Evolutionary conservation across 2,113 vertebrate species (phyloP).

Genomic region (Sturnus vulgaris): DNA sequence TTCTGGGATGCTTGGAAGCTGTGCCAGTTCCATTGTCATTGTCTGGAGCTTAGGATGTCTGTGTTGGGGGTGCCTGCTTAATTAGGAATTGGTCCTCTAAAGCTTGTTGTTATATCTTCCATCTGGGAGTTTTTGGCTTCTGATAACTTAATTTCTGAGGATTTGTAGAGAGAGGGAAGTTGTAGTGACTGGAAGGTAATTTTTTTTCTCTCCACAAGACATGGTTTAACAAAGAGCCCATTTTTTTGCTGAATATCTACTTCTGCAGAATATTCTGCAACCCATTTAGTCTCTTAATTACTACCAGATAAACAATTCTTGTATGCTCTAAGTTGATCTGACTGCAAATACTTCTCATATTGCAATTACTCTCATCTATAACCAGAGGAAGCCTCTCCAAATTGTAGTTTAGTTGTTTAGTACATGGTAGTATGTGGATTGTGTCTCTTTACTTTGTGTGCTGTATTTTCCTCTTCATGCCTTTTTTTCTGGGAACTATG

Average conservation of each 20-base stretch:
- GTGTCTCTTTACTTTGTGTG: background rate
- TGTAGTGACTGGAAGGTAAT: background rate
- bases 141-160: background rate
- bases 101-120: background rate
- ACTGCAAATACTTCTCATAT: background rate
- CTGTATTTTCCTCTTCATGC: background rate
- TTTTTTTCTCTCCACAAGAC: background rate
- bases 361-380: background rate
- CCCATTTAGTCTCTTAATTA: background rate
- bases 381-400: background rate
- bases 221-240: background rate
- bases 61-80: background rate
- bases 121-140: background rate
- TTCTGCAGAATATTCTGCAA: background rate
- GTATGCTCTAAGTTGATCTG: background rate
- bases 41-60: background rate
- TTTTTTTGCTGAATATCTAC: background rate
- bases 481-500: background rate
- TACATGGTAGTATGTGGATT: accelerated
- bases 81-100: background rate
- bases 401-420: background rate
- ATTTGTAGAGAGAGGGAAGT: background rate
- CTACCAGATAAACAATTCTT: background rate
- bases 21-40: background rate
- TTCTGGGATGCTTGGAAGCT: background rate